Evolutionary conservation across 2,888 invertebrate genomes (phyloP).

Genomic region (Tenthredo livida): DNA sequence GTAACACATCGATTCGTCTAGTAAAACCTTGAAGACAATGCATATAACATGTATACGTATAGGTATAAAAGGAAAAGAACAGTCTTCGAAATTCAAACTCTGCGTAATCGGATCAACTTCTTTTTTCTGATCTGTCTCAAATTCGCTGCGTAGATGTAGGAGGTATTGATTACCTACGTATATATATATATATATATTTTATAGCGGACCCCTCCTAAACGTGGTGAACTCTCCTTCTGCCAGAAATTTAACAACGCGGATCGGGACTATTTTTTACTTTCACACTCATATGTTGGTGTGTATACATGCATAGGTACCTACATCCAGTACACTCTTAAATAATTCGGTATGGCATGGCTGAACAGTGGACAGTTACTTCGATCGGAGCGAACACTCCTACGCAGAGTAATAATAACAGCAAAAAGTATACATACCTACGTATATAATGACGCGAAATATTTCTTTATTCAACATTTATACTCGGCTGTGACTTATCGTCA

Average conservation of each 20-base stretch:
- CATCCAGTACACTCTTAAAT: background rate
- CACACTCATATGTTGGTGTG: background rate
- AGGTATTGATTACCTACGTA: conserved; percentile 35
- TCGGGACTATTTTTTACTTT: background rate
- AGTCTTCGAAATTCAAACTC: background rate
- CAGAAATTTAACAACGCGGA: background rate
- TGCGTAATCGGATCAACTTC: background rate
- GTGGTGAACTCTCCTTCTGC: background rate
- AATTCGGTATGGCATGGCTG: background rate
- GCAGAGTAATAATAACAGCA: background rate
- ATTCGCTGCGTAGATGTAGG: conserved; percentile 39
- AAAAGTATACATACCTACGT: background rate
- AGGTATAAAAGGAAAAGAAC: background rate
- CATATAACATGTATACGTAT: too few species aligned
- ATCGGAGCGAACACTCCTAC: background rate
- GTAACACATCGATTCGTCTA: background rate
- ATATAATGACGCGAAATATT: background rate
- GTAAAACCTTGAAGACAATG: background rate
- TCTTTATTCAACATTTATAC: background rate
- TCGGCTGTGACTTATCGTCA: background rate
- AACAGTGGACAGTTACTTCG: background rate
- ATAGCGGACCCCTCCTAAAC: background rate
- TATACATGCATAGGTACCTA: too few species aligned
- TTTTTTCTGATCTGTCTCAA: background rate
- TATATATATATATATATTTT: too few species aligned